These are phyloP conservation scores for Drosophila malerkotliana DNA, from an alignment of 1,140 invertebrate species.

Conservation along the genomic window DNA sequence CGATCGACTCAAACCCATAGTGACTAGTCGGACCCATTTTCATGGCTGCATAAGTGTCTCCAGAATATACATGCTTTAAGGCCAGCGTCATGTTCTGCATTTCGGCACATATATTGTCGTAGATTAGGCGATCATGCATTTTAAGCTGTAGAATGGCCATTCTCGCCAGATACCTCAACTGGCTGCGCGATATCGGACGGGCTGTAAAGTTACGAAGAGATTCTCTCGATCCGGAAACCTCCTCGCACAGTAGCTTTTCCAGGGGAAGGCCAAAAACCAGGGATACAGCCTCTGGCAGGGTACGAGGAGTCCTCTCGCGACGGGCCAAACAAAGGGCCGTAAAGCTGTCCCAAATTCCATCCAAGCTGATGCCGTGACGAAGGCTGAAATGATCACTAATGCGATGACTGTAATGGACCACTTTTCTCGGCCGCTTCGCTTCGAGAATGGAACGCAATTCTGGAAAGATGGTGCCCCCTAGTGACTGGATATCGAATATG, in stretches of 20 bases:
- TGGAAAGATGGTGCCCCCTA: conserved; percentile 49
- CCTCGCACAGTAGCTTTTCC: conserved; percentile 38
- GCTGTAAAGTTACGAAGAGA: conserved; percentile 32
- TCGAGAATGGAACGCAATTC: conserved; percentile 38
- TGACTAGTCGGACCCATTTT: conserved; percentile 45
- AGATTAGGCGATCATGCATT: conserved; percentile 43
- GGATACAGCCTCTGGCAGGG: conserved; percentile 47
- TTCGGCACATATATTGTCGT: conserved; percentile 26
- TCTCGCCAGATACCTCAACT: conserved; percentile 46
- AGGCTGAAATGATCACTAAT: conserved; percentile 40
- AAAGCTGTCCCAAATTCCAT: conserved; percentile 53
- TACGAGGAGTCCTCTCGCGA: conserved; percentile 6
- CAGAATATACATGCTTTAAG: conserved; percentile 39
- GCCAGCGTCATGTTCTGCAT: conserved; percentile 37
- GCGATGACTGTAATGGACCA: conserved; percentile 62
- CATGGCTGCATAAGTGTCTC: conserved; percentile 21
- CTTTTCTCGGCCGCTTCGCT: conserved; percentile 38
- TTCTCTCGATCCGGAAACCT: conserved; percentile 33
- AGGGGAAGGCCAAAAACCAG: conserved; percentile 25
- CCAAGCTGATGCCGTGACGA: conserved; percentile 34
- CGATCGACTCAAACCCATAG: conserved; percentile 43
- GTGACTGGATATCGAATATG: conserved; percentile 47
- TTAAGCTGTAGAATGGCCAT: conserved; percentile 47
- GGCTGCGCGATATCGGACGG: conserved; percentile 34
- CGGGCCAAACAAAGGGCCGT: conserved; percentile 45